These are phyloP conservation scores for Gorsachius magnificus DNA, from an alignment of 2,797 vertebrate species.

Conservation along the genomic window DNA sequence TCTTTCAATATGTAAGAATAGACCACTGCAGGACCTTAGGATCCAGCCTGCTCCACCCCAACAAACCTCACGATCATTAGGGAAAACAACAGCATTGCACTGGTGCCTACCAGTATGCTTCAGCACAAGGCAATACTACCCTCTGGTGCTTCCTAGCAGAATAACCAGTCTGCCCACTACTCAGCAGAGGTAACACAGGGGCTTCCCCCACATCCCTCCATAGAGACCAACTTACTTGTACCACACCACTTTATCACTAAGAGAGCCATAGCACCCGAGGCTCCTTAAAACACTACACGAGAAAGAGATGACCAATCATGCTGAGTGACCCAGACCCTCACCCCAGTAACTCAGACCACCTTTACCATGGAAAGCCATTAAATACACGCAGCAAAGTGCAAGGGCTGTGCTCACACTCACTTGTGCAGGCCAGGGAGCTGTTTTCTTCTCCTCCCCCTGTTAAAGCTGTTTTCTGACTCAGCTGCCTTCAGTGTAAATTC, in stretches of 20 bases:
- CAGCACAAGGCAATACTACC: not conserved
- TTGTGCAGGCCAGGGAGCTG: no score
- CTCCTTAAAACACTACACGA: accelerated
- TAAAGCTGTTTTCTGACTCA: not conserved
- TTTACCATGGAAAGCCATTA: accelerated
- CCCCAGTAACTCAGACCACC: accelerated
- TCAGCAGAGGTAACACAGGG: accelerated
- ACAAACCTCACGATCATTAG: accelerated
- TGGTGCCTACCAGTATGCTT: accelerated
- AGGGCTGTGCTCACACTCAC: not conserved
- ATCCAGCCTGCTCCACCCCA: not conserved
- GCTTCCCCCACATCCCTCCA: no score
- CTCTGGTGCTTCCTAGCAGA: not conserved
- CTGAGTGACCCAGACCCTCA: no score
- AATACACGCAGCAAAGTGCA: accelerated
- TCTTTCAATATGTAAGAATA: no score
- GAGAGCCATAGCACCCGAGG: accelerated
- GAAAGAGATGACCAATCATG: accelerated
- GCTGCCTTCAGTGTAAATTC: not conserved
- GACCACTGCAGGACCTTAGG: not conserved
- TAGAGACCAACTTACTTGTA: accelerated
- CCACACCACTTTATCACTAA: accelerated
- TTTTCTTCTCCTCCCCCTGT: no score
- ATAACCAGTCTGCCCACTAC: not conserved
- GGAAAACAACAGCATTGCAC: not conserved